Evolutionary conservation across 2,113 vertebrate genomes (phyloP).

Genomic region (Brachyistius frenatus): DNA sequence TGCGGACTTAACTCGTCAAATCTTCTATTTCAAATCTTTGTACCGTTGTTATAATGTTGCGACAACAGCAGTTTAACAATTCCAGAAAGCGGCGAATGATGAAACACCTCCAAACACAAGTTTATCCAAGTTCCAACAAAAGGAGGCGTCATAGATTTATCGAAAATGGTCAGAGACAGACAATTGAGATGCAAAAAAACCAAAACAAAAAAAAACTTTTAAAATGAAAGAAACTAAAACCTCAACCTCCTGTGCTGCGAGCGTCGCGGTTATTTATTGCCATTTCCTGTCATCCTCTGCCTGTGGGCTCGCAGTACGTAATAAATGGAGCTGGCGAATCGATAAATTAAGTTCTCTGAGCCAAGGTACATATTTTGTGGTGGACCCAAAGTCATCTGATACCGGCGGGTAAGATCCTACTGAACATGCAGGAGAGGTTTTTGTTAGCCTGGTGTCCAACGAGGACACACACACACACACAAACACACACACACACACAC

Average conservation of each 20-base stretch:
- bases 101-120: too few relatives aligned
- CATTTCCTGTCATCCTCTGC: conserved; percentile 30
- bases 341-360: conserved; percentile 42
- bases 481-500: conserved; percentile 19
- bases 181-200: neutral
- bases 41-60: too few relatives aligned
- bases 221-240: conserved; percentile 17
- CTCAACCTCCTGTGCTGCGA: neutral
- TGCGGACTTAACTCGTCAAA: too few relatives aligned
- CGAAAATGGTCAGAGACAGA: neutral
- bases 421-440: conserved; percentile 3
- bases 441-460: neutral
- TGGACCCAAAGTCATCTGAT: conserved; percentile 43
- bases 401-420: neutral
- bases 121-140: neutral
- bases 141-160: neutral
- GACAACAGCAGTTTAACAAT: too few relatives aligned
- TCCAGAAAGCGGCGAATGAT: too few relatives aligned
- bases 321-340: conserved; percentile 42
- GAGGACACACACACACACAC: conserved; percentile 10
- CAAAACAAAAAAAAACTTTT: neutral
- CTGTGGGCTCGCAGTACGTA: conserved; percentile 1
- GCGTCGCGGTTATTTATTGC: neutral
- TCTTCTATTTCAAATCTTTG: too few relatives aligned
- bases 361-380: conserved; percentile 40